phyloP scores from a whole-genome alignment of 2,888 invertebrate species.

The Parascotia fuliginaria region DNA sequence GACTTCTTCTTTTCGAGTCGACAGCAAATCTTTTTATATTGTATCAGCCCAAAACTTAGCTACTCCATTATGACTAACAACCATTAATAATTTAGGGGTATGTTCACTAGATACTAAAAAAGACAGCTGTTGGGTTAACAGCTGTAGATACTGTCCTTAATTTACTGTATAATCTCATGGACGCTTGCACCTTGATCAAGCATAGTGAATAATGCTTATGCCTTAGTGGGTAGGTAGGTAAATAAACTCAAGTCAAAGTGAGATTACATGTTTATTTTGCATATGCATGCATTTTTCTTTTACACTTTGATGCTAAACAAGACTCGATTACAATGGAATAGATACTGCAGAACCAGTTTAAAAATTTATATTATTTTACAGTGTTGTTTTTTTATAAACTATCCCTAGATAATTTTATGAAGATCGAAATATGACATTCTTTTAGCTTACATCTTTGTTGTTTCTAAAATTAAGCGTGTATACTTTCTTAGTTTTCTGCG shows the following conservation, averaged over 20 bases:
- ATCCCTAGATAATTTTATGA: background rate
- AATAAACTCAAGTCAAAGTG: constrained; percentile 22
- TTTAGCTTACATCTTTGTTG: background rate
- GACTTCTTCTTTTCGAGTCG: too few relatives aligned
- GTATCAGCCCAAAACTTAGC: too few relatives aligned
- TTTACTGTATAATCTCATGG: too few relatives aligned
- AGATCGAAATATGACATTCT: background rate
- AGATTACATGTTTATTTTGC: constrained; percentile 46
- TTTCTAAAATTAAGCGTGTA: background rate
- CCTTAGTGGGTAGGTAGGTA: background rate
- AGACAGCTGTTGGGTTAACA: too few relatives aligned
- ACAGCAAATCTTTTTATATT: too few relatives aligned
- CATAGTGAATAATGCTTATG: too few relatives aligned
- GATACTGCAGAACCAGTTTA: constrained; percentile 3
- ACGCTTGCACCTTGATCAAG: too few relatives aligned
- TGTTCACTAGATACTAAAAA: too few relatives aligned
- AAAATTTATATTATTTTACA: background rate
- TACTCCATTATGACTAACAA: too few relatives aligned
- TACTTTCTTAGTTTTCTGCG: background rate
- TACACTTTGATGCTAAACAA: constrained; percentile 30
- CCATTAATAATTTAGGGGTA: too few relatives aligned
- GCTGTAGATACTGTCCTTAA: too few relatives aligned
- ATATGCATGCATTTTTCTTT: constrained; percentile 27
- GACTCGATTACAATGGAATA: constrained; percentile 25
- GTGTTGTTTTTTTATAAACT: background rate